Evolutionary conservation across 30 jellyfish, hydroid and myxozoan genomes (phyloP).

Genomic region (Aurelia sp.): DNA sequence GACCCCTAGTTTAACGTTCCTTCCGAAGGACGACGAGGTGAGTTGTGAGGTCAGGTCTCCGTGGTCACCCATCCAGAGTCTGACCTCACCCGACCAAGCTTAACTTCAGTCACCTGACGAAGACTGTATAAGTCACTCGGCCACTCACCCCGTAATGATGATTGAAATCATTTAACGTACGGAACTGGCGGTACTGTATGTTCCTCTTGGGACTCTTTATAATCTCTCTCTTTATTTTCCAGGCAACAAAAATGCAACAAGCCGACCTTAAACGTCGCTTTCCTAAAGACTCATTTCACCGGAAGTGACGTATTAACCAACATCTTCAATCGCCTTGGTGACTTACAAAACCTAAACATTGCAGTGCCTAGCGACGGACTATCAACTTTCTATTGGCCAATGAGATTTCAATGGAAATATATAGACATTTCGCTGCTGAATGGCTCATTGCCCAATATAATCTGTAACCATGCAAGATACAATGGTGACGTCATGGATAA

Average conservation of each 20-base stretch:
- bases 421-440: slow-evolving; percentile 92
- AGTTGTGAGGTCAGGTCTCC: too few relatives aligned
- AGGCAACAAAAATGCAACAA: slow-evolving; percentile 95
- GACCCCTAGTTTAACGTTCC: too few relatives aligned
- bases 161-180: too few relatives aligned
- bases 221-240: slow-evolving; percentile 1
- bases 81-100: too few relatives aligned
- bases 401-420: slow-evolving; percentile 98
- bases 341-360: slow-evolving; percentile 81
- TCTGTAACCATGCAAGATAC: slow-evolving; percentile 96
- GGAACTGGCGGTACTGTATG: too few relatives aligned
- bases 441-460: slow-evolving; percentile 95
- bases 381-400: slow-evolving; percentile 98
- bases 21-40: too few relatives aligned
- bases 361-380: slow-evolving; percentile 99
- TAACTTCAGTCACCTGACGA: too few relatives aligned
- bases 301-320: slow-evolving; percentile 98
- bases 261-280: slow-evolving; percentile 86
- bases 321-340: slow-evolving; percentile 95
- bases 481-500: slow-evolving; percentile 99
- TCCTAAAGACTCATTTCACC: slow-evolving; percentile 95
- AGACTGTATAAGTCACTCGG: too few relatives aligned
- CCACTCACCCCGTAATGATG: too few relatives aligned
- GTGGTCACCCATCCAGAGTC: too few relatives aligned
- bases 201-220: too few relatives aligned